Base-by-base conservation (phyloP, 2,888 invertebrate genomes). In the Melieria omissa region DNA sequence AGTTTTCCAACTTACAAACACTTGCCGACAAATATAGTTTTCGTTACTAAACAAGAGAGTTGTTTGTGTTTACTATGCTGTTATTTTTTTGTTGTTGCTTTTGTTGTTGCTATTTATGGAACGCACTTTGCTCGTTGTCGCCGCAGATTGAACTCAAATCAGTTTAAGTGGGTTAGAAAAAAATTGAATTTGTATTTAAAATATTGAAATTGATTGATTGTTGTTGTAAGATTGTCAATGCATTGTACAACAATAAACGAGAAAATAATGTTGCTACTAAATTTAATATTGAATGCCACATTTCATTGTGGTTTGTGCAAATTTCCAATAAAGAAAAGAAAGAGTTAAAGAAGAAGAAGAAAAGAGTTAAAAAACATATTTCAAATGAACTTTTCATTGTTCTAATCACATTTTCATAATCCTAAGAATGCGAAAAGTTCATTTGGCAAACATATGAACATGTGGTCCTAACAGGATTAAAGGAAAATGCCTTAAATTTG, bases 131-230 rank as follows among this genome's bases (percentile, higher is more conserved):
- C 47, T 46, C 10, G 71, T 16, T 14, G 49, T 46, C 49, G 44
- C 47, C 42, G 63, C 55, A 69, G 69, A 72, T 46, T 49, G 73
- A 58, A 62, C 70, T 71, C 46, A 73, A 74, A 73, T 74, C 72
- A 71, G 72, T 73, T 71, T 67, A 68, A 46, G 12, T 49, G 49
- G 12, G 49, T 49, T 49, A 49, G 3, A 3, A 3, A 49, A 9
- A 49, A 49, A 49, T 10, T 12, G 12, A 49, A 49, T 49, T 49
- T 12, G 1, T 2, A 49, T 49, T 49, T 49, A 10, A 49, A 10
- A 3, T 49, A 49, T 12, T 10, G 10, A 2, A 49, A 49, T 9
- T 49, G 49, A 10, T 49, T 49, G 9, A 9, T 49, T 49, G 49
- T 49, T 49, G 12, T 12, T 49, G 49, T 49, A 49, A 49, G 3